These are phyloP conservation scores for Drosophila pegasa DNA, from an alignment of 2,888 invertebrate genomes.

Conservation along the genomic window DNA sequence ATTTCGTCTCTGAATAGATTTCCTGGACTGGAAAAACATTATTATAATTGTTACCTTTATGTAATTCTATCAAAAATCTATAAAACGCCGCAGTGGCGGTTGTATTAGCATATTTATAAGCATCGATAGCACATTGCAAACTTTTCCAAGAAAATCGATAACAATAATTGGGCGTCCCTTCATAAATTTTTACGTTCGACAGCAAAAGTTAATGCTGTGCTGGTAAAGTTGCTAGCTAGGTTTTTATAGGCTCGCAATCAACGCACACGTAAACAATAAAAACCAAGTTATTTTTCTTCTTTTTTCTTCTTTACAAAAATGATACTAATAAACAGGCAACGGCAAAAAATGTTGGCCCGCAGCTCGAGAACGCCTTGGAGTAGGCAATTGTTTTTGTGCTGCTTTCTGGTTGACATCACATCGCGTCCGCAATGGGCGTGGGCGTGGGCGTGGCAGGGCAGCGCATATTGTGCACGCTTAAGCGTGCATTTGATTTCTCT, in stretches of 20 bases:
- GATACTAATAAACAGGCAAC: constrained; percentile 46
- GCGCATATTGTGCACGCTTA: constrained; percentile 33
- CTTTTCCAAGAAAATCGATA: constrained; percentile 1
- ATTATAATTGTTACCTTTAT: no score
- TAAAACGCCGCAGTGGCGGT: no score
- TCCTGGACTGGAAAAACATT: no score
- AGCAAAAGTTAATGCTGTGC: constrained; percentile 1
- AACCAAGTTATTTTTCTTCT: constrained; percentile 37
- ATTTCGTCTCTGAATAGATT: no score
- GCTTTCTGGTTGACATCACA: constrained; percentile 43
- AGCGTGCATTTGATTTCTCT: constrained; percentile 62
- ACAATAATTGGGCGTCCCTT: not conserved
- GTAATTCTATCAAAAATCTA: not conserved
- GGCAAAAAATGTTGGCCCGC: constrained; percentile 7
- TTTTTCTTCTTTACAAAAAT: constrained; percentile 32
- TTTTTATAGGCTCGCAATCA: constrained; percentile 27
- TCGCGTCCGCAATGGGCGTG: constrained; percentile 38
- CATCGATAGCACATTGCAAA: not conserved
- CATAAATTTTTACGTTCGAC: constrained; percentile 5
- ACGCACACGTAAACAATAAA: constrained; percentile 60
- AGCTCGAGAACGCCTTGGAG: constrained; percentile 39
- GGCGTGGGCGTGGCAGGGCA: constrained; percentile 7
- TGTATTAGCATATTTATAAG: no score
- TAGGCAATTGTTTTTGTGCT: constrained; percentile 68
- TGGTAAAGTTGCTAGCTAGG: constrained; percentile 15